A percentile compares a stretch with the other conserved stretches of the same genome.
These are phyloP conservation scores for Mantis religiosa DNA, from an alignment of 2,888 invertebrate genomes.

Conservation along the genomic window DNA sequence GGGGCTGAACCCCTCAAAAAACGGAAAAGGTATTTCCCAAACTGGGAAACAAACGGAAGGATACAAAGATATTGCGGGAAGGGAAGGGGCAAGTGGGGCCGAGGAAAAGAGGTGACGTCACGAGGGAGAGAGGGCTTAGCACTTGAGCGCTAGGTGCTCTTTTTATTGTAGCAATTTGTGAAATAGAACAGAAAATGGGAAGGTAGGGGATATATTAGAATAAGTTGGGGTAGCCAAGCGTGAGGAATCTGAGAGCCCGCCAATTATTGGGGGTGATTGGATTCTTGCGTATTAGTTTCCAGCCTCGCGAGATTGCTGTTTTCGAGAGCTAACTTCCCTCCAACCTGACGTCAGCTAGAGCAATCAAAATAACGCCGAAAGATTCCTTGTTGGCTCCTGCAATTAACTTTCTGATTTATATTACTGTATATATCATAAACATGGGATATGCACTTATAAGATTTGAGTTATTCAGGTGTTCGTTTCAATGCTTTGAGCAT, in stretches of 20 bases:
- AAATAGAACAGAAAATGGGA: constrained; percentile 16
- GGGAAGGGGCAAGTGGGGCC: background rate
- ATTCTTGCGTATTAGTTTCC: background rate
- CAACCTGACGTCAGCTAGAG: background rate
- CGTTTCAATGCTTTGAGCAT: no score
- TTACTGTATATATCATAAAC: no score
- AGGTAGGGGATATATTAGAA: background rate
- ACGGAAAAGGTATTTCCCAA: background rate
- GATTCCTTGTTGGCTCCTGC: background rate
- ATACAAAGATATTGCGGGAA: background rate
- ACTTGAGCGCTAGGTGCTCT: background rate
- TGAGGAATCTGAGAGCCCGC: constrained; percentile 1
- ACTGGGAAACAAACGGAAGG: background rate
- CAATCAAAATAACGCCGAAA: background rate
- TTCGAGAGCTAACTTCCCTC: background rate
- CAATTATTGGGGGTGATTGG: constrained; percentile 2
- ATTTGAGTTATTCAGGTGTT: no score
- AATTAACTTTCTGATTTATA: background rate
- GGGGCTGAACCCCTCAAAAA: background rate
- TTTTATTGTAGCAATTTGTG: constrained; percentile 4
- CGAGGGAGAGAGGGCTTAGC: background rate
- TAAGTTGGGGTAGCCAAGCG: background rate
- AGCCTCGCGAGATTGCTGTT: background rate
- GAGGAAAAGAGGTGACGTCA: background rate
- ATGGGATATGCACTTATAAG: no score